Evolutionary conservation across 2,113 vertebrate species (phyloP).

Genomic region (Myrmophylax atrothorax): DNA sequence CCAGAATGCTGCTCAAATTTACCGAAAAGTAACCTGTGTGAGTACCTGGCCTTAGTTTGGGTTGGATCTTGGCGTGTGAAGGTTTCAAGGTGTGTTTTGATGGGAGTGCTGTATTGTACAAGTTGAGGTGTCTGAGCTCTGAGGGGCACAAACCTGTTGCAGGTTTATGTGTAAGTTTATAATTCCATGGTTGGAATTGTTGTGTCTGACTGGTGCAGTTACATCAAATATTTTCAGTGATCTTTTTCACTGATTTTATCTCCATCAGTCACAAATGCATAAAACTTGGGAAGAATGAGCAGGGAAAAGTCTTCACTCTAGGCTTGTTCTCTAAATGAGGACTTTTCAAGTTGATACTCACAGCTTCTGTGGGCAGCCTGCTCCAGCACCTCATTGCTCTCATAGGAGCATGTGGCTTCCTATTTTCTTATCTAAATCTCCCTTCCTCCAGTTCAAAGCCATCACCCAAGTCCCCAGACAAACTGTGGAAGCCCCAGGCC

Average conservation of each 20-base stretch:
- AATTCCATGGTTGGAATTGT: accelerated
- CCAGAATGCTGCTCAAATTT: conserved; percentile 98
- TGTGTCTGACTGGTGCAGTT: neutral
- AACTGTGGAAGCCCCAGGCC: neutral
- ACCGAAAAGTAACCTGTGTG: conserved; percentile 98
- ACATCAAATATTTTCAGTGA: neutral
- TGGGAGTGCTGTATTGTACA: neutral
- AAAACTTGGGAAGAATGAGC: neutral
- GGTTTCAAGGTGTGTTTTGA: accelerated
- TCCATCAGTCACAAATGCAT: neutral
- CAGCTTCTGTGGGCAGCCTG: too few species aligned
- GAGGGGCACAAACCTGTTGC: neutral
- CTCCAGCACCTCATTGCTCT: neutral
- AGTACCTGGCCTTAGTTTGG: conserved; percentile 50
- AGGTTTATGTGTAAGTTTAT: neutral
- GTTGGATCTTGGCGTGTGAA: neutral
- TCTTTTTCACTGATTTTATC: neutral
- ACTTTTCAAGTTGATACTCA: neutral
- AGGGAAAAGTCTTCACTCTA: neutral
- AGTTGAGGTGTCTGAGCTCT: neutral
- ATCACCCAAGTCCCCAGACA: neutral
- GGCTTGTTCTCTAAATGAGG: neutral
- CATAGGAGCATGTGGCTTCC: neutral
- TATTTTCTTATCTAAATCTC: neutral
- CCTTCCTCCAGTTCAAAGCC: neutral